Evolutionary conservation across 2,888 invertebrate species (phyloP), one percentile per base, ranked within the genome.

Genomic region (Tenthredo distinguenda): DNA sequence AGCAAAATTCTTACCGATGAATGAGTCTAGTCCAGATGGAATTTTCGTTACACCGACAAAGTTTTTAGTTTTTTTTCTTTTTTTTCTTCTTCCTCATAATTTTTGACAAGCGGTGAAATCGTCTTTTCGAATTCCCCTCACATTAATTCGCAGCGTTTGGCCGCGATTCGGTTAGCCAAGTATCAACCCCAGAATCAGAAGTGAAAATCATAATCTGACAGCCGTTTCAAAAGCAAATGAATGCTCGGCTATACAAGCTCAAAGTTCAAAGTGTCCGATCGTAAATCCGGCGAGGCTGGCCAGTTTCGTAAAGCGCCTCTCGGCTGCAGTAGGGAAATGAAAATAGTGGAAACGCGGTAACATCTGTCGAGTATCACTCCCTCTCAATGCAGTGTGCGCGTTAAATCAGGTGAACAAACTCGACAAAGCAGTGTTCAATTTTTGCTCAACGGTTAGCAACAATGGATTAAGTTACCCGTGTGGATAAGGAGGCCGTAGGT

Each of bases 301-400:
- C 62, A 62, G 81, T 81, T 58, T 37, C 58, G 40, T 21, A n/a
- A 31, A 72, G 71, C 34, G 77, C 83, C 71, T 74, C 71, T 74
- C 71, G 76, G 83, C 40, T 77, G 82, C 55, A 84, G 43, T 43
- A 68, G 68, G 83, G 83, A 83, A 83, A 71, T 83, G 83, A 71
- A 83, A 83, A 83, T 83, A 83, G 83, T 83, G 71, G 83, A 88
- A 89, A 88, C 88, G 88, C 86, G 87, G 86, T 90, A 92, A 92
- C 93, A 93, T 92, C 92, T 92, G 93, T 92, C 92, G 90, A 91
- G 91, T 92, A 92, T 93, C 93, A 92, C 92, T 91, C 92, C 91
- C 90, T 88, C 89, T 85, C 85, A 86, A 82, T 40, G 86, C 88
- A 88, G 85, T 91, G 89, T 93, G 89, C 91, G 91, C 90, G 93